phyloP scores from a whole-genome alignment of 1,140 invertebrate species.

The Heliconius hermathena region DNA sequence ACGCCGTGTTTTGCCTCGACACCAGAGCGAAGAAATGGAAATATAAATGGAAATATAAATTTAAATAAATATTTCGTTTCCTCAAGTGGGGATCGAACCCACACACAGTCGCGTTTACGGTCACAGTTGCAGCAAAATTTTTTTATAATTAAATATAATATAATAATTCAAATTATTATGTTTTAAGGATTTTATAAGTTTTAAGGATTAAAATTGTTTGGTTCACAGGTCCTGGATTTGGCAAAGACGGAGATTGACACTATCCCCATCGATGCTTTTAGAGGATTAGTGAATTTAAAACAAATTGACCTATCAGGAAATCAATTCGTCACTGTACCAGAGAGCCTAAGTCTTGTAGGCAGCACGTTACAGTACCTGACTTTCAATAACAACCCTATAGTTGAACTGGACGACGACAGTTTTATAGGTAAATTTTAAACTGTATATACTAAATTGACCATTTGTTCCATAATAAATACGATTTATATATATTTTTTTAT shows the following conservation, averaged over 20 bases:
- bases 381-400: slow-evolving; percentile 83
- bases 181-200: not conserved
- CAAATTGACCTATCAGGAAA: slow-evolving; percentile 83
- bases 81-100: too few species aligned
- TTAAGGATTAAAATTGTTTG: not conserved
- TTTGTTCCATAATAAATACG: too few species aligned
- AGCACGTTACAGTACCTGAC: slow-evolving; percentile 80
- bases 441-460: too few species aligned
- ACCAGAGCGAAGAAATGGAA: too few species aligned
- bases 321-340: slow-evolving; percentile 81
- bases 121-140: too few species aligned
- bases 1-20: too few species aligned
- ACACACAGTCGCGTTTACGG: too few species aligned
- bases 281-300: slow-evolving; percentile 72
- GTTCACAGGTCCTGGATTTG: slow-evolving; percentile 82
- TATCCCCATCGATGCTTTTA: slow-evolving; percentile 76
- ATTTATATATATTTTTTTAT: too few species aligned
- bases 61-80: too few species aligned
- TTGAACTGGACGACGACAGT: slow-evolving; percentile 81
- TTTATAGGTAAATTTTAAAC: slow-evolving; percentile 74
- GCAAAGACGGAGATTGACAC: slow-evolving; percentile 82
- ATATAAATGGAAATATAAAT: too few species aligned
- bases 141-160: too few species aligned
- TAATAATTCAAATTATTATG: not conserved
- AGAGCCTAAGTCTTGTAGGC: slow-evolving; percentile 77